These are phyloP conservation scores for Pteria penguin DNA, from an alignment of 2,888 invertebrate species.

Conservation along the genomic window DNA sequence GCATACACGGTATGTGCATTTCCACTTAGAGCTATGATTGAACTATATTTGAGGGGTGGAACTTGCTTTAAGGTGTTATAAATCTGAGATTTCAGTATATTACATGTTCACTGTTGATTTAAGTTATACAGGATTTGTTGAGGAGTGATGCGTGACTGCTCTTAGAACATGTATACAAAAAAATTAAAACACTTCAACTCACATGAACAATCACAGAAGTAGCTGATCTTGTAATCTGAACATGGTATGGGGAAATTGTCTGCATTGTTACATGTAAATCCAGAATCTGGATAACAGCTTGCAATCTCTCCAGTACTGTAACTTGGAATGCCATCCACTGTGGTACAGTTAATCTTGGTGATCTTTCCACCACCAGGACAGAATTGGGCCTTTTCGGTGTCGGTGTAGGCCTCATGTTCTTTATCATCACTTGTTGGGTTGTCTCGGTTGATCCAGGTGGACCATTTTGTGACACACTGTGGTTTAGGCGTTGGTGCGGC, in stretches of 20 bases:
- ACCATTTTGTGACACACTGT: constrained; percentile 28
- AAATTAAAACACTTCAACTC: no score
- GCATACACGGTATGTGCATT: no score
- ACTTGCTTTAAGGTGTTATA: no score
- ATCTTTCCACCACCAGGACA: constrained; percentile 67
- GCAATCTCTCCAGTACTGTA: constrained; percentile 34
- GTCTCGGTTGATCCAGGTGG: constrained; percentile 65
- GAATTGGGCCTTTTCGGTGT: constrained; percentile 56
- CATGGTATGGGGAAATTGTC: constrained; percentile 66
- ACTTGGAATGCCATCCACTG: constrained; percentile 46
- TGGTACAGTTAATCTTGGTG: constrained; percentile 67
- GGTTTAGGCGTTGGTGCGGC: constrained; percentile 10
- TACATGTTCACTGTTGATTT: no score
- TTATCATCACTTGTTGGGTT: constrained; percentile 56
- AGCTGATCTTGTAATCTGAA: constrained; percentile 74
- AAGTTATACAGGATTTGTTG: no score
- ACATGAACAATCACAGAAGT: constrained; percentile 51
- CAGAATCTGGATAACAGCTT: constrained; percentile 28
- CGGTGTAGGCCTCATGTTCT: constrained; percentile 59
- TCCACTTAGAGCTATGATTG: no score
- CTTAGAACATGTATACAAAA: no score
- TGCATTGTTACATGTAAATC: constrained; percentile 82
- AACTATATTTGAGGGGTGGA: no score
- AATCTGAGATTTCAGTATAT: no score
- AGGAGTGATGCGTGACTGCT: no score